Conservation (phyloP, 2,797 vertebrate species). For the Chaunax sp. region DNA sequence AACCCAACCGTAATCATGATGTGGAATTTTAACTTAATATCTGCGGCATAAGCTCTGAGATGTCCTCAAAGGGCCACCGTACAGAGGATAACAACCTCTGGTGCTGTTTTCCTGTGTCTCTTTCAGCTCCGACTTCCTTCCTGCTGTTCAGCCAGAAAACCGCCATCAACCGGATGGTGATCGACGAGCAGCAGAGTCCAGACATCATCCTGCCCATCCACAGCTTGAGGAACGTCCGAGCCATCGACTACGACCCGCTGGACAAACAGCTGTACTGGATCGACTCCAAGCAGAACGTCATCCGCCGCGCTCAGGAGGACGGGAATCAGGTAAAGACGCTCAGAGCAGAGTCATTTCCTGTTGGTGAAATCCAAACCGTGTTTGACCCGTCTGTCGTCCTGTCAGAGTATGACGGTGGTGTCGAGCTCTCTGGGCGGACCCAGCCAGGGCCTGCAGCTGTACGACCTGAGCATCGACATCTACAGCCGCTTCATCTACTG, state of each 20-base stretch:
- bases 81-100: background rate
- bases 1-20: too few species aligned
- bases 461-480: slow-evolving; percentile 97
- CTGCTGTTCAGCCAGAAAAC: slow-evolving; percentile 98
- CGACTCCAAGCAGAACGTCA: slow-evolving; percentile 94
- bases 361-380: accelerated
- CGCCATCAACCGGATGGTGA: slow-evolving; percentile 97
- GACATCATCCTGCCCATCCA: slow-evolving; percentile 98
- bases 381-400: background rate
- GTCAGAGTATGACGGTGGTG: slow-evolving; percentile 92
- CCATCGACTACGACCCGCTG: slow-evolving; percentile 95
- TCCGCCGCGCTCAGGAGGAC: slow-evolving; percentile 93
- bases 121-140: slow-evolving; percentile 92
- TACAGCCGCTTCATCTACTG: slow-evolving; percentile 99
- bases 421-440: slow-evolving; percentile 86
- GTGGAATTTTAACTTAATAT: too few species aligned
- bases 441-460: slow-evolving; percentile 91
- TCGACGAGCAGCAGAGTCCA: slow-evolving; percentile 97
- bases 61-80: background rate
- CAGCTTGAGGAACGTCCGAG: slow-evolving; percentile 92
- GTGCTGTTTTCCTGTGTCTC: background rate
- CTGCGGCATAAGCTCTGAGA: too few species aligned
- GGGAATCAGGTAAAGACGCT: slow-evolving; percentile 89
- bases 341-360: accelerated
- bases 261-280: slow-evolving; percentile 98